Percentiles rank a stretch among this genome's conserved stretches.
These are phyloP conservation scores for Cheilosia soror DNA, from an alignment of 2,888 invertebrate genomes.

Conservation along the genomic window DNA sequence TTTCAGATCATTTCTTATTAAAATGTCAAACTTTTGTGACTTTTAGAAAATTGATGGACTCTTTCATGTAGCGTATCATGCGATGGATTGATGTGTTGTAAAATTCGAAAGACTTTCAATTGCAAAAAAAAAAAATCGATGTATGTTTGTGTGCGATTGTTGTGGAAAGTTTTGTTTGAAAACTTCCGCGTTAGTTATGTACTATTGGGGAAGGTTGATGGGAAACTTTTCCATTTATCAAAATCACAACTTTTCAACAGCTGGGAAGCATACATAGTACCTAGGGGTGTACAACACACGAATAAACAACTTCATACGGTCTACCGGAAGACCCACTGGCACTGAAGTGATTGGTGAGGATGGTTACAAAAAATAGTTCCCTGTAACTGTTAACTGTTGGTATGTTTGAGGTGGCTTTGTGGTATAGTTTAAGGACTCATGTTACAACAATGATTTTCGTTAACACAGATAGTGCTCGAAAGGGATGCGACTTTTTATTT, in stretches of 20 bases:
- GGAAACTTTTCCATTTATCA: slow-evolving; percentile 41
- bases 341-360: not conserved
- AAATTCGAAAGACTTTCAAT: slow-evolving; percentile 39
- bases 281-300: not conserved
- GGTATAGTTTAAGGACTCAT: slow-evolving; percentile 43
- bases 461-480: not conserved
- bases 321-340: not conserved
- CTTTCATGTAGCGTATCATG: not conserved
- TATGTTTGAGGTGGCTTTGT: slow-evolving; percentile 32
- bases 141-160: slow-evolving; percentile 10
- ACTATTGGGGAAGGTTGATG: too few relatives aligned
- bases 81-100: slow-evolving; percentile 36
- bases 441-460: slow-evolving; percentile 33
- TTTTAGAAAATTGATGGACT: slow-evolving; percentile 47
- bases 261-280: slow-evolving; percentile 9
- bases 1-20: slow-evolving; percentile 47
- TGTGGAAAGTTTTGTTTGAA: not conserved
- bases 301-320: slow-evolving; percentile 17
- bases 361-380: slow-evolving; percentile 4
- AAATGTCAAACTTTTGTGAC: slow-evolving; percentile 52
- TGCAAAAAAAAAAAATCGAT: slow-evolving; percentile 4
- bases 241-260: slow-evolving; percentile 36
- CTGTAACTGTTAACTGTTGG: slow-evolving; percentile 8
- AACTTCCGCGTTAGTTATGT: not conserved
- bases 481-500: not conserved